Evolutionary conservation across 2,888 invertebrate species (phyloP).

Genomic region (Archips xylosteana): DNA sequence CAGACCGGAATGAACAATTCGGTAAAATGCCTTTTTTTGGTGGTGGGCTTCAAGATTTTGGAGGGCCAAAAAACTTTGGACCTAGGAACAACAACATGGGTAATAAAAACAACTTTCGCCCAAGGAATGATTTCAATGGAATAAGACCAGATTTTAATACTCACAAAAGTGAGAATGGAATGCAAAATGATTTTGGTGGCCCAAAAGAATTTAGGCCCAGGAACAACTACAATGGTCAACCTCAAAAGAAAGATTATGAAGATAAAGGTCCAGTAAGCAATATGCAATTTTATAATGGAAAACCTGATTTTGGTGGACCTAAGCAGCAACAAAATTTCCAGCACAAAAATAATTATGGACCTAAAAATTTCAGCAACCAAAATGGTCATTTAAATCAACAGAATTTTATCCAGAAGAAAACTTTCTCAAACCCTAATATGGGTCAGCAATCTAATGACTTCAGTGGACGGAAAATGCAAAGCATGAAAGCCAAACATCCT

Average conservation of each 20-base stretch:
- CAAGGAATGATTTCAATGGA: conserved; percentile 81
- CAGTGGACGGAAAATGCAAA: conserved; percentile 84
- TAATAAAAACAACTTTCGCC: conserved; percentile 77
- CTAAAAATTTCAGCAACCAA: conserved; percentile 57
- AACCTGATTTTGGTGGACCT: conserved; percentile 81
- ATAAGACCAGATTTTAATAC: conserved; percentile 75
- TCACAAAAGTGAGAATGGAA: conserved; percentile 72
- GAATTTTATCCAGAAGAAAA: conserved; percentile 71
- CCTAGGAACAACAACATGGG: conserved; percentile 75
- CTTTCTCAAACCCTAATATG: conserved; percentile 65
- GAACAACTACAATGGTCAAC: conserved; percentile 74
- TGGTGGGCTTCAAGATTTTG: conserved; percentile 78
- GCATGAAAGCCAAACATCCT: conserved; percentile 89
- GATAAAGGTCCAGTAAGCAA: conserved; percentile 69
- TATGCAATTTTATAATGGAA: conserved; percentile 78
- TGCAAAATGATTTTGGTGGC: conserved; percentile 79
- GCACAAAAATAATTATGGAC: conserved; percentile 70
- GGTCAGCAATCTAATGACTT: conserved; percentile 70
- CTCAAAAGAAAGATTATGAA: conserved; percentile 69
- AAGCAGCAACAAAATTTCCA: conserved; percentile 73
- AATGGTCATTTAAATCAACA: conserved; percentile 58
- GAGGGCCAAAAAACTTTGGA: conserved; percentile 80
- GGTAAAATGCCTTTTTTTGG: conserved; percentile 84
- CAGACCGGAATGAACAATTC: conserved; percentile 88
- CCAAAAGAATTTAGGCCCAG: conserved; percentile 77